Conservation (phyloP, 2,113 vertebrate species). For the Cervus canadensis region DNA sequence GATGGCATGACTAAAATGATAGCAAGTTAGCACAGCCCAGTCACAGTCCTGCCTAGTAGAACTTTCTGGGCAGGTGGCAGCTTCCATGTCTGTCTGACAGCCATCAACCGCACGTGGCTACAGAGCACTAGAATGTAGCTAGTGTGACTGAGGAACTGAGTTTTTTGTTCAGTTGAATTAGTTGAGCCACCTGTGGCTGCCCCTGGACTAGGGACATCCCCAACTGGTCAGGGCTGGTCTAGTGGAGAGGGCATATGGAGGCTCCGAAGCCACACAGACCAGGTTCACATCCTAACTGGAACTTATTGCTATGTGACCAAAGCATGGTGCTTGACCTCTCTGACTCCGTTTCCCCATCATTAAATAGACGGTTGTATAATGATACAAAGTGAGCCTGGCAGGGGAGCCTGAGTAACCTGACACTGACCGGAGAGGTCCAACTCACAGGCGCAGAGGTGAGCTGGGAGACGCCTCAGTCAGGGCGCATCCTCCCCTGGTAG, state of each 20-base stretch:
- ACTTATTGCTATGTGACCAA: neutral
- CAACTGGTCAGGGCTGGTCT: too few relatives aligned
- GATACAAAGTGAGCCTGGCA: neutral
- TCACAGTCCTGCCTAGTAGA: neutral
- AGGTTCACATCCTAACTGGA: neutral
- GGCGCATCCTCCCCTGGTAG: fast-evolving
- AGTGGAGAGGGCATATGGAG: neutral
- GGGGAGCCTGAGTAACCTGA: neutral
- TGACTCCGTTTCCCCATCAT: neutral
- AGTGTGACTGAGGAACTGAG: neutral
- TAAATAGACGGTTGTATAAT: neutral
- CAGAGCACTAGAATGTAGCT: neutral
- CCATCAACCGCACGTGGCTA: neutral
- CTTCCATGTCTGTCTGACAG: neutral
- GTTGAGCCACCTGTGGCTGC: neutral
- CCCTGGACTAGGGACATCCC: neutral
- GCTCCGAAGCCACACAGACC: neutral
- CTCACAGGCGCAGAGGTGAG: neutral
- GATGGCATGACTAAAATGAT: neutral
- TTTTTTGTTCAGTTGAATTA: neutral
- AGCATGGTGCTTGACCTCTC: neutral
- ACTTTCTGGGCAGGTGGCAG: neutral
- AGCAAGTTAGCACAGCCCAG: neutral
- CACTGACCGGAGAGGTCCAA: too few relatives aligned
- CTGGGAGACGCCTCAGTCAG: neutral